phyloP scores from a whole-genome alignment of 2,888 invertebrate species.

The Aradus depressus region DNA sequence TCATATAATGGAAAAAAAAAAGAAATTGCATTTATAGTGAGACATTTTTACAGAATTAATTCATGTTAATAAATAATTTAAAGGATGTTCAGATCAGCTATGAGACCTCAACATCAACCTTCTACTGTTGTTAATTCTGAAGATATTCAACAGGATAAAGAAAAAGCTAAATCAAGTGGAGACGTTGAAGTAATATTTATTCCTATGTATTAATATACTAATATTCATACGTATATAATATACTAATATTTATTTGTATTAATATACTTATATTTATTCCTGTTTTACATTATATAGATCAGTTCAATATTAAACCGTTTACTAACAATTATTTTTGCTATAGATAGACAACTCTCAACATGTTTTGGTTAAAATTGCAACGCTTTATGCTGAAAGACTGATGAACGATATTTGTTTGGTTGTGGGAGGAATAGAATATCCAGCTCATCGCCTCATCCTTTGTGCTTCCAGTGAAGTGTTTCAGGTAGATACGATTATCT shows the following conservation, averaged over 20 bases:
- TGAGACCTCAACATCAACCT: conserved; percentile 19
- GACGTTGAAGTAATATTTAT: conserved; percentile 25
- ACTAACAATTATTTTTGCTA: conserved; percentile 18
- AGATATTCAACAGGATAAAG: conserved; percentile 1
- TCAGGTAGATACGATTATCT: conserved; percentile 52
- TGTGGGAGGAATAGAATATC: conserved; percentile 70
- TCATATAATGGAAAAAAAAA: not conserved
- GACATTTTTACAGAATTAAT: not conserved
- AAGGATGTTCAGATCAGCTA: conserved; percentile 28
- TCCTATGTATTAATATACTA: not conserved
- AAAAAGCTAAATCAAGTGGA: conserved; percentile 10
- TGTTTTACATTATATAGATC: not conserved
- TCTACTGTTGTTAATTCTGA: conserved; percentile 8
- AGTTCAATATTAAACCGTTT: not conserved
- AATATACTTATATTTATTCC: too few species aligned
- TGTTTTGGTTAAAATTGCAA: conserved; percentile 69
- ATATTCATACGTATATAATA: not conserved
- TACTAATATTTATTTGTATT: not conserved
- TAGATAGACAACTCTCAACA: conserved; percentile 78
- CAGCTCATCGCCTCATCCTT: conserved; percentile 80
- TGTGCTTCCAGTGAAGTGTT: conserved; percentile 93
- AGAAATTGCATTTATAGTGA: not conserved
- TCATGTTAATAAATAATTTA: conserved; percentile 12
- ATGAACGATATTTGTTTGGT: conserved; percentile 83
- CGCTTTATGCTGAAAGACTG: conserved; percentile 68